Evolutionary conservation across 2,797 vertebrate species (phyloP).

Genomic region (Eremophila alpestris): DNA sequence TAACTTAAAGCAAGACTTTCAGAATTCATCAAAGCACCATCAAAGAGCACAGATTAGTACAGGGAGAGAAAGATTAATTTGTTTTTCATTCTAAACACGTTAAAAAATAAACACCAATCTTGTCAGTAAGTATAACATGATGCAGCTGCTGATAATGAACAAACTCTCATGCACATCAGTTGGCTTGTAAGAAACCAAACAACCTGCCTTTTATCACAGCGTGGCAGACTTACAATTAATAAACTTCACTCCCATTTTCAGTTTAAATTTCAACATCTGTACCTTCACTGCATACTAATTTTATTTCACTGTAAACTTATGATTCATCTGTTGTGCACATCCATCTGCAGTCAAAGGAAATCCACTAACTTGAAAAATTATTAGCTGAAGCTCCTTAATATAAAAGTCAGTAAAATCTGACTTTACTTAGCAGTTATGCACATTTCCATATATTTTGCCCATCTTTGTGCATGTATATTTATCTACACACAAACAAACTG

Average conservation of each 20-base stretch:
- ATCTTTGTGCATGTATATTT: neutral
- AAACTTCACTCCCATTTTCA: neutral
- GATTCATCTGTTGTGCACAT: neutral
- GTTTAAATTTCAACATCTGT: neutral
- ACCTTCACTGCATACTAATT: neutral
- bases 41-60: neutral
- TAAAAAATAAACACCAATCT: neutral
- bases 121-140: neutral
- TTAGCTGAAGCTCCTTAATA: neutral
- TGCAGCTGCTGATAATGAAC: neutral
- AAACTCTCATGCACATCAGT: neutral
- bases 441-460: neutral
- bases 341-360: neutral
- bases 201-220: neutral
- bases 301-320: neutral
- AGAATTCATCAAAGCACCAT: conserved; percentile 5
- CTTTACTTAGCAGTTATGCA: neutral
- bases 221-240: neutral
- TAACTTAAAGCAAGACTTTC: neutral
- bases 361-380: neutral
- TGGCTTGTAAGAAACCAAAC: neutral
- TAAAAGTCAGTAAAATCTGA: neutral
- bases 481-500: neutral
- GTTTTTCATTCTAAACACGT: neutral
- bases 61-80: neutral